Conservation (phyloP, 2,888 invertebrate species). For the Fissipunctia ypsillon region DNA sequence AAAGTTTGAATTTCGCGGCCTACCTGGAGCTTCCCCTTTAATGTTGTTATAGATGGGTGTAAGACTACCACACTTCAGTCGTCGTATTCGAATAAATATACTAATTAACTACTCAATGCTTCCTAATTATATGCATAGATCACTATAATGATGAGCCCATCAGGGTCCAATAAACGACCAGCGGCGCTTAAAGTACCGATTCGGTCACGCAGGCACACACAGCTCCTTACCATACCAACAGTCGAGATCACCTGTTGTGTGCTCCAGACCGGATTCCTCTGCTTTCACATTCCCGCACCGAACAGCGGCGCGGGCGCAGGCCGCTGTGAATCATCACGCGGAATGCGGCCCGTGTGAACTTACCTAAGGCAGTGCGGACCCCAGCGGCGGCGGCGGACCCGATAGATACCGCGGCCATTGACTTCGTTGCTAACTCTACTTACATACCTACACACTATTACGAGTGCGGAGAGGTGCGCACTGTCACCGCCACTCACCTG, state of each 20-base stretch:
- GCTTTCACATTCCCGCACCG: constrained; percentile 75
- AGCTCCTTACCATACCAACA: constrained; percentile 13
- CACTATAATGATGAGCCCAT: no score
- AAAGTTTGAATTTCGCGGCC: no score
- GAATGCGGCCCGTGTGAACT: constrained; percentile 75
- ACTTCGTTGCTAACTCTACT: constrained; percentile 40
- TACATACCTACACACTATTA: no score
- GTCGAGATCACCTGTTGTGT: constrained; percentile 41
- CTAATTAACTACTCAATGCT: no score
- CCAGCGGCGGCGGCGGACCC: no score
- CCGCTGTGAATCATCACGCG: constrained; percentile 72
- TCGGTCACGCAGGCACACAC: no score
- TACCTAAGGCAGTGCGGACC: constrained; percentile 22
- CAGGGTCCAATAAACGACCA: neutral
- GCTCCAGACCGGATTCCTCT: constrained; percentile 73
- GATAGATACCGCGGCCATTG: constrained; percentile 50
- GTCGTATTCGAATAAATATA: no score
- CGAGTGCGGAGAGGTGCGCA: neutral
- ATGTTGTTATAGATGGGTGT: no score
- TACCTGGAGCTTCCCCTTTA: no score
- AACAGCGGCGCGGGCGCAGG: constrained; percentile 30
- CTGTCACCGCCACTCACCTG: neutral
- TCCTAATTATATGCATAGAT: no score
- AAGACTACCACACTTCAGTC: no score
- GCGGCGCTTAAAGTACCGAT: no score